Percentiles rank a stretch among this genome's conserved stretches.
phyloP scores from a whole-genome alignment of 1,140 invertebrate species.

The Prorops nasuta region DNA sequence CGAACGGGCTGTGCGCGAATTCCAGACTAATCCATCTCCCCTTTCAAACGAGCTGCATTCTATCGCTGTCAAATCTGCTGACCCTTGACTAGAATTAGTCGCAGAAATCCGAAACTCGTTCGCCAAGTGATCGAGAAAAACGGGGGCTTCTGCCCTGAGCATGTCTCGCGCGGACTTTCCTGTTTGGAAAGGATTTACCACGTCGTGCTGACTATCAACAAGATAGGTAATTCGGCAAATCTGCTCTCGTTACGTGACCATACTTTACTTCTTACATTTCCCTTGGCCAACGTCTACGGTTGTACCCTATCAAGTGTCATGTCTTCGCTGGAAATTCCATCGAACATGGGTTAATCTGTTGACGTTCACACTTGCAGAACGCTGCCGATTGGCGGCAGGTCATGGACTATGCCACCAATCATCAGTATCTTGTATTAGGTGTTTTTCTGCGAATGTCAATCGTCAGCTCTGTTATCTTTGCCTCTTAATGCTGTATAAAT shows the following conservation, averaged over 20 bases:
- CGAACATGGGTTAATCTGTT: conserved; percentile 12
- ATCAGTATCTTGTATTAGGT: conserved; percentile 4
- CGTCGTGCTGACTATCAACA: conserved; percentile 9
- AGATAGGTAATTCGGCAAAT: conserved; percentile 23
- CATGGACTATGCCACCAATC: conserved; percentile 28
- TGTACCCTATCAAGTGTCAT: conserved; percentile 12
- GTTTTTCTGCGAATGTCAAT: conserved; percentile 24
- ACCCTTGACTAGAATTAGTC: too few relatives aligned
- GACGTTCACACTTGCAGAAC: conserved; percentile 25
- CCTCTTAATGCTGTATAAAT: neutral
- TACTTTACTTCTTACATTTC: neutral
- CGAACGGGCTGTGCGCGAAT: neutral
- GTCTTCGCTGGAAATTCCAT: conserved; percentile 19
- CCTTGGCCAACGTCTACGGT: neutral
- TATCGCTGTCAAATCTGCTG: too few relatives aligned
- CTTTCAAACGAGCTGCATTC: conserved; percentile 3
- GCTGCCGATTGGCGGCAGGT: conserved; percentile 15
- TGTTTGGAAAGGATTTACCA: conserved; percentile 20
- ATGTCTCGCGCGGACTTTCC: conserved; percentile 7
- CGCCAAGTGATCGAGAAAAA: conserved; percentile 8
- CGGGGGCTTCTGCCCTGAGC: conserved; percentile 16
- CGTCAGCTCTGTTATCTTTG: neutral
- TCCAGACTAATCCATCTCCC: neutral
- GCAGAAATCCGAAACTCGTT: neutral
- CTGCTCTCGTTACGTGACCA: neutral